These are phyloP conservation scores for Chrysoperla carnea DNA, from an alignment of 1,140 invertebrate species.

Conservation along the genomic window DNA sequence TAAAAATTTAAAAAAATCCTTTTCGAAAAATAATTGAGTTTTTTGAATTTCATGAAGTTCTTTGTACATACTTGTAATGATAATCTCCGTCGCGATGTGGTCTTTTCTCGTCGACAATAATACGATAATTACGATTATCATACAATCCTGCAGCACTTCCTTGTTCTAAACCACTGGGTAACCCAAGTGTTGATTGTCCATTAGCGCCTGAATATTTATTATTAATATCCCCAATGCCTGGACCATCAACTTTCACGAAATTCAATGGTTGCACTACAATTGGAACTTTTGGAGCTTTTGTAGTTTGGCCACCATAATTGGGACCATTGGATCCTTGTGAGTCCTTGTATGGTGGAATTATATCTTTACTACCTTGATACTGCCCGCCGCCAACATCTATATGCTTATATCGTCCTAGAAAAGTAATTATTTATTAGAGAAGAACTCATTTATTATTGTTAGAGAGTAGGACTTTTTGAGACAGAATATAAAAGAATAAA, in stretches of 20 bases:
- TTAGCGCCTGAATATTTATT: neutral
- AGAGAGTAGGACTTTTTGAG: no score
- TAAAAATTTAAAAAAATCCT: no score
- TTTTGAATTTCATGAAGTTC: no score
- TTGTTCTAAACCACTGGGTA: neutral
- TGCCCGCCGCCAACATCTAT: neutral
- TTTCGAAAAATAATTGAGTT: no score
- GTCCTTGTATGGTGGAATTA: neutral
- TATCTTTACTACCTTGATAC: slow-evolving; percentile 1
- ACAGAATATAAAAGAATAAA: no score
- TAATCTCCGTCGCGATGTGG: slow-evolving; percentile 34
- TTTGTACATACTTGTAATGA: slow-evolving; percentile 33
- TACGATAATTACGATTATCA: slow-evolving; percentile 36
- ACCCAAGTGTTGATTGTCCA: neutral
- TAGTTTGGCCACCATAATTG: neutral
- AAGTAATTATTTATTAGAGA: slow-evolving; percentile 3
- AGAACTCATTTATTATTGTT: no score
- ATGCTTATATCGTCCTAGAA: slow-evolving; percentile 1
- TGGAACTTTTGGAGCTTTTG: neutral
- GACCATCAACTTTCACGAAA: neutral
- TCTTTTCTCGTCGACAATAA: slow-evolving; percentile 34
- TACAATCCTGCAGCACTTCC: slow-evolving; percentile 5
- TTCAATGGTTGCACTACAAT: neutral
- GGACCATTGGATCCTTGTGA: neutral
- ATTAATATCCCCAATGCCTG: neutral